A percentile compares a stretch with the other conserved stretches of the same genome.
phyloP scores from a whole-genome alignment of 2,797 vertebrate genomes.

The Thripadectes ignobilis region DNA sequence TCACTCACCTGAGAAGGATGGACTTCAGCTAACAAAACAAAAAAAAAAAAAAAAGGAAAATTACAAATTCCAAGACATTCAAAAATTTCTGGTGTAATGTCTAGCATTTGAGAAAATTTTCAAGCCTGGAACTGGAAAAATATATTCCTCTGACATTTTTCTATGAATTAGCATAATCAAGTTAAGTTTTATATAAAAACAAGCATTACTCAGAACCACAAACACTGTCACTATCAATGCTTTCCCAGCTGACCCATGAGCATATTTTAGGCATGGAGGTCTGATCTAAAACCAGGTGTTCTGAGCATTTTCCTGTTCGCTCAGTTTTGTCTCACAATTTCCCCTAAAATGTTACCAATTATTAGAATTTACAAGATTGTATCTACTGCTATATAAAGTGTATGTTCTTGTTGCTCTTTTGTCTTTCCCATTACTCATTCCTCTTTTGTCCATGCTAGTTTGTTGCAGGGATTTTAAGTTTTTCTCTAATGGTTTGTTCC shows the following conservation, averaged over 20 bases:
- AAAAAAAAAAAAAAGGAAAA: neutral
- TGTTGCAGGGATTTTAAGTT: neutral
- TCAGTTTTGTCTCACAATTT: neutral
- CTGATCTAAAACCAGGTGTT: neutral
- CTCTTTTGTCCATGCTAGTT: neutral
- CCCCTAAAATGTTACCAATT: neutral
- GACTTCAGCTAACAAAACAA: neutral
- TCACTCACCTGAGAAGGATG: neutral
- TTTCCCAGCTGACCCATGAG: neutral
- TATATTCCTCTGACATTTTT: neutral
- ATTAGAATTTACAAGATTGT: neutral
- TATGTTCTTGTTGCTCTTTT: neutral
- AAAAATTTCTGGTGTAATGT: neutral
- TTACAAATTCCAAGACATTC: neutral
- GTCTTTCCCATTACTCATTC: neutral
- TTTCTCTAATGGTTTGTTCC: neutral
- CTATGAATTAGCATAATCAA: neutral
- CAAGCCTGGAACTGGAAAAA: neutral
- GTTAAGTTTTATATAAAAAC: neutral
- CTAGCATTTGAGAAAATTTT: neutral
- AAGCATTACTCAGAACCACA: neutral
- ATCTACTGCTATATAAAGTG: neutral
- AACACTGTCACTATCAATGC: neutral
- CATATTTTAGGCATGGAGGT: neutral
- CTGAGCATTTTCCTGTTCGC: neutral